phyloP scores from a whole-genome alignment of 2,797 vertebrate genomes.

The Tadarida brasiliensis region DNA sequence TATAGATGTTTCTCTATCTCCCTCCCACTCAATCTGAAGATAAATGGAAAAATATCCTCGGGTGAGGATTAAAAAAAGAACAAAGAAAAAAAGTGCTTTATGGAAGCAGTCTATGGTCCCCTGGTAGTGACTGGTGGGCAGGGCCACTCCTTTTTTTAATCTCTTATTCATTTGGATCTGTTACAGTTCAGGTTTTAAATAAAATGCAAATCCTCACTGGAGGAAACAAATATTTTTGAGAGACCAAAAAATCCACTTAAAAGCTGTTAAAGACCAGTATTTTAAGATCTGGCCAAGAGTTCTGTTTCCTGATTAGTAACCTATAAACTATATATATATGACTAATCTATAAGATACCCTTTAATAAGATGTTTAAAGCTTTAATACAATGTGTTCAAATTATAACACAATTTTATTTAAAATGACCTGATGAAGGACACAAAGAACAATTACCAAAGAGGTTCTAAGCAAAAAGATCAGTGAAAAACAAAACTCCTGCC shows the following conservation, averaged over 20 bases:
- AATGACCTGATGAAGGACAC: slow-evolving; percentile 4
- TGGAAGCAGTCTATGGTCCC: background rate
- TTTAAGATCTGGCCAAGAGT: slow-evolving; percentile 1
- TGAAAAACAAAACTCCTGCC: background rate
- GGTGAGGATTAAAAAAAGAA: no score
- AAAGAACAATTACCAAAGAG: slow-evolving; percentile 12
- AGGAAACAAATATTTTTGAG: background rate
- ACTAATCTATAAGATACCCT: background rate
- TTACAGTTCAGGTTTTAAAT: background rate
- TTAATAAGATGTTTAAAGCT: background rate
- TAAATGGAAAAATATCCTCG: no score
- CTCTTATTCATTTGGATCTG: background rate
- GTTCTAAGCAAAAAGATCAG: background rate
- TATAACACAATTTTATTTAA: slow-evolving; percentile 42
- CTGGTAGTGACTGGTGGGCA: background rate
- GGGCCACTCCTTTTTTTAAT: background rate
- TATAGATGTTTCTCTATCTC: no score
- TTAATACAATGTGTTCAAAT: background rate
- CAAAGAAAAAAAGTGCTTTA: background rate
- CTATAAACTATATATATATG: background rate
- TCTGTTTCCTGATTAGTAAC: background rate
- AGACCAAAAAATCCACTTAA: background rate
- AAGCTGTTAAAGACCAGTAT: background rate
- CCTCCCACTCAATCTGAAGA: no score
- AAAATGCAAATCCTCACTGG: background rate